Percentiles rank a stretch among this genome's conserved stretches.
These are phyloP conservation scores for Kradibia gibbosae DNA, from an alignment of 1,140 invertebrate genomes.

Conservation along the genomic window DNA sequence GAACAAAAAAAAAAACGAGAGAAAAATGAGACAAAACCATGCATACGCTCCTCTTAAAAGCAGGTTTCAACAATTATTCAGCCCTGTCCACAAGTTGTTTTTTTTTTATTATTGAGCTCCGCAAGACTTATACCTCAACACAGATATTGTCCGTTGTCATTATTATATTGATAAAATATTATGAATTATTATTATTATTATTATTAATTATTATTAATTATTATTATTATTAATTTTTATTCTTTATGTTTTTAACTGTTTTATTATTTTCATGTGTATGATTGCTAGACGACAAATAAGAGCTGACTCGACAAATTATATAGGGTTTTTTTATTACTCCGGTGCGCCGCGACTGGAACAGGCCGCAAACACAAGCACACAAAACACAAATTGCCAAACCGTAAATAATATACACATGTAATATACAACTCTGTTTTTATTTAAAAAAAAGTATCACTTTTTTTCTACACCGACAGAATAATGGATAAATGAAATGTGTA, in stretches of 20 bases:
- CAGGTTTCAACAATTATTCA: conserved; percentile 28
- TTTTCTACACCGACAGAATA: conserved; percentile 37
- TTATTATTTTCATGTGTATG: conserved; percentile 50
- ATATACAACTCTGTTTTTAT: conserved; percentile 36
- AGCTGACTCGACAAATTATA: conserved; percentile 32
- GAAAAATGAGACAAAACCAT: conserved; percentile 14
- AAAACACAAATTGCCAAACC: conserved; percentile 46
- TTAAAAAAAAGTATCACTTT: conserved; percentile 42
- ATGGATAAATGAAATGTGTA: conserved; percentile 36
- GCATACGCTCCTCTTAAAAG: background rate
- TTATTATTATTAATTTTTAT: background rate
- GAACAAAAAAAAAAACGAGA: conserved; percentile 13
- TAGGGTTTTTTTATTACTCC: conserved; percentile 14
- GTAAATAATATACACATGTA: conserved; percentile 30
- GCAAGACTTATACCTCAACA: conserved; percentile 36
- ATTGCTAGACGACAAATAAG: conserved; percentile 26
- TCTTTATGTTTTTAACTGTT: conserved; percentile 35
- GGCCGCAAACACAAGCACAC: conserved; percentile 20
- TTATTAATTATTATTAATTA: conserved; percentile 31
- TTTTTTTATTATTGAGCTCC: conserved; percentile 18
- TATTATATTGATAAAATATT: conserved; percentile 39
- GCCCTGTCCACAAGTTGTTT: conserved; percentile 9
- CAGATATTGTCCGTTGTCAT: conserved; percentile 42
- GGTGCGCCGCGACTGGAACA: conserved; percentile 32
- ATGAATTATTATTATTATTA: conserved; percentile 33